Base-by-base conservation (phyloP, 2,113 vertebrate species). In the Manacus vitellinus region DNA sequence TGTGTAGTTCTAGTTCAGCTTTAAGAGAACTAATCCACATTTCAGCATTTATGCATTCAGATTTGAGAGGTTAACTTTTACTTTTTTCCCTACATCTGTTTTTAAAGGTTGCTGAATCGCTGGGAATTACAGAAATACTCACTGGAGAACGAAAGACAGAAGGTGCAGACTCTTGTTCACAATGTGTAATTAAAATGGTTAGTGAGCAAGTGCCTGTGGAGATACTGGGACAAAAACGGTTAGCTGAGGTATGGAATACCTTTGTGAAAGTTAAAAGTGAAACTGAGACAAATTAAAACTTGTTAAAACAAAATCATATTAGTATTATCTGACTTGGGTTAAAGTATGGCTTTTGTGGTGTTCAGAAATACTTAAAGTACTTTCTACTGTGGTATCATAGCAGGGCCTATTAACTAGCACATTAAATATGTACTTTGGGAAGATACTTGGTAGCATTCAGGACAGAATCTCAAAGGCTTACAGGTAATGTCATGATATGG, bases 31-130 rank as follows among this genome's bases (percentile, higher is more conserved):
- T 1, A 33, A 63, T 52, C 14, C 31, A 14, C 54, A 68, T 89
- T 92, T 92, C 28, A 56, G 35, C 41, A 68, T 56, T 55, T 76
- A 15, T 24, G 10, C 61, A 28, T 70, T 89, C 72, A 80, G 51
- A 44, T 22, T 24, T 46, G 43, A 71, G 39, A 91, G 37, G 47
- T 39, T 85, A 89, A 85, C n/a, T 37, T 77, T 27, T 47, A 39
- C 49, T 83, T 70, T 88, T 21, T 61, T 71, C 13, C 33, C 52
- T 83, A 0, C 78, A 47, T 92, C 61, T 84, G 44, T 73, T 95
- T 94, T 85, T 73, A 77, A 83, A 98, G 98, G 97, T 98, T 73
- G 98, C 98, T 8, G 96, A 98, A 95, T 98, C 98, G 4, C 49
- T 98, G 49, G 98, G 98, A 88, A 97, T 98, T 96, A 85, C 96